Evolutionary conservation across 1,140 invertebrate species (phyloP), one percentile per base, ranked within the genome.

Genomic region (Paraescarpia echinospica): DNA sequence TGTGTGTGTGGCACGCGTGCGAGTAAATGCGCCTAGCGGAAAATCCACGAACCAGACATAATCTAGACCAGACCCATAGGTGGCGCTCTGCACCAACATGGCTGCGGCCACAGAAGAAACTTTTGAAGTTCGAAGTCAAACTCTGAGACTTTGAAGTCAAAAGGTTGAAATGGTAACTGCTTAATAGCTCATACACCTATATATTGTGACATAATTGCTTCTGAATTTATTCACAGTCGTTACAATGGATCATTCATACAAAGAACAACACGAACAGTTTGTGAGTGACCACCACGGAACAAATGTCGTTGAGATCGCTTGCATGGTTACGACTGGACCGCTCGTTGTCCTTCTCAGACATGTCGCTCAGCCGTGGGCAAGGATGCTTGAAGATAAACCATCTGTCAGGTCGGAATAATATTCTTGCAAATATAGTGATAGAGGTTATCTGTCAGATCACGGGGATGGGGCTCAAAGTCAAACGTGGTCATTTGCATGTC

Each of bases 211-310:
- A 22, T 2, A 18, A 77, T 77, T 77, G 59, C 59, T 77, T 77
- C 27, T 77, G 59, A 77, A 14, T 77, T 14, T 77, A n/a, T n/a
- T n/a, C n/a, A n/a, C n/a, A n/a, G n/a, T n/a, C n/a, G n/a, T 77
- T 18, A 77, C 22, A 2, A 77, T 77, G 59, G 59, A 77, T 77
- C 59, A 77, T 6, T 92, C 93, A 9, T 95, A 95, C 91, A 95
- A 95, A 93, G 34, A 94, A 91, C 89, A 93, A 92, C 95, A 95
- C 93, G 94, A 94, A 93, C 90, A 93, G 33, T 95, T 95, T 94
- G 94, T 95, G 9, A 94, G 94, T 94, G 34, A 93, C 92, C 34
- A 92, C 91, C 92, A 34, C 89, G 93, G 93, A 27, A 34, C 92
- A 34, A 41, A 33, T n/a, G 88, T 92, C 31, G 34, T 77, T 22